A percentile compares a stretch with the other conserved stretches of the same genome.
Evolutionary conservation across 1,140 invertebrate species (phyloP).

Genomic region (Tetranychus cinnabarinus): DNA sequence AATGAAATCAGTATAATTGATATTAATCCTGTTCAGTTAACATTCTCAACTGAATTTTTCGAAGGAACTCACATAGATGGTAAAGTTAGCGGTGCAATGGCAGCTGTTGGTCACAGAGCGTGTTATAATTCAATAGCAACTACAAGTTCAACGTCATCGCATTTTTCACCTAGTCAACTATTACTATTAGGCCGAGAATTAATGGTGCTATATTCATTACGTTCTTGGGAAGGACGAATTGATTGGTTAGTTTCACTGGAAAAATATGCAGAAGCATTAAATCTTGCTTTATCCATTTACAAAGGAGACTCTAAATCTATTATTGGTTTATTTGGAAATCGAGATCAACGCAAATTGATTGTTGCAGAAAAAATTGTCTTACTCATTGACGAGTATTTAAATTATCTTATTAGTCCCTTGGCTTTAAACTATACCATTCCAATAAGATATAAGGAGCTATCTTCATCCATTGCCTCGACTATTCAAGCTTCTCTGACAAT

Average conservation of each 20-base stretch:
- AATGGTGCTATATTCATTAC: conserved; percentile 49
- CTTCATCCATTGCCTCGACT: conserved; percentile 14
- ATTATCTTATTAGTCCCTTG: conserved; percentile 14
- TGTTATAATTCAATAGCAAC: conserved; percentile 55
- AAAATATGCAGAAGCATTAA: conserved; percentile 34
- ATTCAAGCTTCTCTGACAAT: conserved; percentile 15
- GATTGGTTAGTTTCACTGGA: conserved; percentile 26
- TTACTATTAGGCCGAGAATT: conserved; percentile 57
- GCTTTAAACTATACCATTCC: conserved; percentile 15
- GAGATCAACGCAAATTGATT: conserved; percentile 6
- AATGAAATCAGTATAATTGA: conserved; percentile 45
- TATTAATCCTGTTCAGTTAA: conserved; percentile 53
- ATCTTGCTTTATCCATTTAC: conserved; percentile 38
- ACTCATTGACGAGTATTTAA: conserved; percentile 15
- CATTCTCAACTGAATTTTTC: conserved; percentile 72
- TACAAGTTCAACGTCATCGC: conserved; percentile 19
- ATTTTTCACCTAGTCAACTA: conserved; percentile 29
- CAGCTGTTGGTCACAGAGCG: conserved; percentile 52
- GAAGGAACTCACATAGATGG: conserved; percentile 51
- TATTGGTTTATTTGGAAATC: conserved; percentile 6
- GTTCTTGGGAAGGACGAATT: conserved; percentile 50
- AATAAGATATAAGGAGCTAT: conserved; percentile 15
- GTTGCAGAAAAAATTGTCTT: conserved; percentile 12
- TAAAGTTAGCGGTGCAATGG: conserved; percentile 51
- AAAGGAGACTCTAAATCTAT: conserved; percentile 41